These are phyloP conservation scores for Lottia scabra DNA, from an alignment of 2,888 invertebrate genomes.

Conservation along the genomic window DNA sequence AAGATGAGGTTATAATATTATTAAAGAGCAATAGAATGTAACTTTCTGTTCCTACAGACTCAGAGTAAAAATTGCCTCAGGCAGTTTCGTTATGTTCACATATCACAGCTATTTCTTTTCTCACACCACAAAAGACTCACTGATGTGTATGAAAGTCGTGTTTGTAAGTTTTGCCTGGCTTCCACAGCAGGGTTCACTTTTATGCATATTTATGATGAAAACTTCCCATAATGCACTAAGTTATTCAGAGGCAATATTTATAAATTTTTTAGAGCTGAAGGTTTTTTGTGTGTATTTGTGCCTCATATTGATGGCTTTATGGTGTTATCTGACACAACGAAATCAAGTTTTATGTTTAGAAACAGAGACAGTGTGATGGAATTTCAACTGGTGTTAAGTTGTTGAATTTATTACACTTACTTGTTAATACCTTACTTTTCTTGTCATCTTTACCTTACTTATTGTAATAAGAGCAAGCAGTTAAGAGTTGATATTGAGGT, in stretches of 20 bases:
- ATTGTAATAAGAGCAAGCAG: neutral
- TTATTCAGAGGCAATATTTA: no score
- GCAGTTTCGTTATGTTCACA: neutral
- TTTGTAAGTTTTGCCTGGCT: neutral
- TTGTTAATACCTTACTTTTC: neutral
- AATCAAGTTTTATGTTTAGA: no score
- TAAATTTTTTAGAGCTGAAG: no score
- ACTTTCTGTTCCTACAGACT: neutral
- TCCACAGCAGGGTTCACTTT: neutral
- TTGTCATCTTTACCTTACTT: neutral
- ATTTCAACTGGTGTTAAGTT: no score
- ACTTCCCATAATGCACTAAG: no score
- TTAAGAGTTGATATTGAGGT: neutral
- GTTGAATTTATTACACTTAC: neutral
- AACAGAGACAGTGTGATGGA: no score
- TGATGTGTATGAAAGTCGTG: constrained; percentile 2
- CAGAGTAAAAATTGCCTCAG: neutral
- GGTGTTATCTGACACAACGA: no score
- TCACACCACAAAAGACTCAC: neutral
- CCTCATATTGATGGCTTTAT: no score
- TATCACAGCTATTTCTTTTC: neutral
- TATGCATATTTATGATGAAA: no score
- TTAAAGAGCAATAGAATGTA: neutral
- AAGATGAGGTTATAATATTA: neutral
- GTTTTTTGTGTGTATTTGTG: no score